phyloP scores from a whole-genome alignment of 2,888 invertebrate genomes.

The Temnothorax rugatulus region DNA sequence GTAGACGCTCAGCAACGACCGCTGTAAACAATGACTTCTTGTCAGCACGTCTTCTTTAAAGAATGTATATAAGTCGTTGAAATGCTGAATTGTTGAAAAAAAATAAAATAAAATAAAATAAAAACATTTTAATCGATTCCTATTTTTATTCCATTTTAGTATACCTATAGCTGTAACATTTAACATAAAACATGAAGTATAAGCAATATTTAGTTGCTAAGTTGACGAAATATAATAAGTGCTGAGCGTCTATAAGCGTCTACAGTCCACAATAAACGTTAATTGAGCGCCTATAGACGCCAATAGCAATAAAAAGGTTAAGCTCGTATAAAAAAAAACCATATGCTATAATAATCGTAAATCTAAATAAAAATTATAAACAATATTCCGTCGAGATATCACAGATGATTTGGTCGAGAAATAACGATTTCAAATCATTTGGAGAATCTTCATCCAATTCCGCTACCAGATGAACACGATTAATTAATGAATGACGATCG shows the following conservation, averaged over 20 bases:
- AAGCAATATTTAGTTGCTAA: background rate
- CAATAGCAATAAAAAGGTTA: background rate
- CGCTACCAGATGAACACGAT: background rate
- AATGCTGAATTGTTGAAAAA: background rate
- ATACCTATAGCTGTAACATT: too few species aligned
- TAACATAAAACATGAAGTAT: background rate
- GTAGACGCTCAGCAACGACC: background rate
- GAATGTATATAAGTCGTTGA: background rate
- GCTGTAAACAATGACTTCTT: background rate
- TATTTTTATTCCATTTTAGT: background rate
- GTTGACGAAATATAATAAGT: background rate
- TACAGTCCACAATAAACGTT: too few species aligned
- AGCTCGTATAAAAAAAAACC: background rate
- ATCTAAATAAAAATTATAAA: conserved; percentile 1
- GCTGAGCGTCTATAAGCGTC: background rate
- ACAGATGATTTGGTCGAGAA: background rate
- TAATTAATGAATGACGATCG: background rate
- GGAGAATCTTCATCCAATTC: background rate
- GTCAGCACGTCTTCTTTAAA: background rate
- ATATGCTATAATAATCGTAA: background rate
- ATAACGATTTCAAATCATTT: background rate
- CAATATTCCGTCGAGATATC: background rate
- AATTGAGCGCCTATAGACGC: background rate
- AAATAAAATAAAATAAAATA: background rate
- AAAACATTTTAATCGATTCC: background rate